A percentile compares a stretch with the other conserved stretches of the same genome.
Evolutionary conservation across 2,113 vertebrate species (phyloP).

Genomic region (Oreocharis arfaki): DNA sequence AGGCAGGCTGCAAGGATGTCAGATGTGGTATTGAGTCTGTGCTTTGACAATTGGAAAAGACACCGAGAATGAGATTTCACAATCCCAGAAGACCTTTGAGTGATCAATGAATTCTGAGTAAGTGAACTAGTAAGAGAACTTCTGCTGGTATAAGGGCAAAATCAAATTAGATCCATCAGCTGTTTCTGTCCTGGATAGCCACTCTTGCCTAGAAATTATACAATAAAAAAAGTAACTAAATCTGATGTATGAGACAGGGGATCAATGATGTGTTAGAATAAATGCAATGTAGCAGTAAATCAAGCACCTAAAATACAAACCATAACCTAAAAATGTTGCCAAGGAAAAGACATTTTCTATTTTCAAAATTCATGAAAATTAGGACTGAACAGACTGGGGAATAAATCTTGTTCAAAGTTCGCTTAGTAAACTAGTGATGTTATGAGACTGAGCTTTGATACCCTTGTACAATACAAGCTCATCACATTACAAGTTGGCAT

Average conservation of each 20-base stretch:
- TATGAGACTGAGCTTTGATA: slow-evolving; percentile 21
- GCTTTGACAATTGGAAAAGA: slow-evolving; percentile 51
- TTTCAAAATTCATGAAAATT: slow-evolving; percentile 19
- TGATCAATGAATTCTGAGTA: slow-evolving; percentile 49
- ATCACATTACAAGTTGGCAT: neutral
- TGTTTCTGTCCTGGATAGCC: slow-evolving; percentile 26
- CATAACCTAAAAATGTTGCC: neutral
- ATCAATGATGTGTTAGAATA: slow-evolving; percentile 14
- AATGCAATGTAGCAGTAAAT: slow-evolving; percentile 42
- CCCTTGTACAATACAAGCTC: neutral
- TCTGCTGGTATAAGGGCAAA: slow-evolving; percentile 46
- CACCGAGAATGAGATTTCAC: slow-evolving; percentile 19
- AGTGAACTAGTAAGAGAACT: slow-evolving; percentile 51
- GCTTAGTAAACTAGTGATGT: neutral
- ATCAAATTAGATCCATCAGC: slow-evolving; percentile 50
- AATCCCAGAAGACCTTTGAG: slow-evolving; percentile 31
- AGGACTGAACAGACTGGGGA: neutral
- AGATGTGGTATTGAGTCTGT: neutral
- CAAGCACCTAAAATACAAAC: slow-evolving; percentile 14
- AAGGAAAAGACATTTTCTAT: neutral
- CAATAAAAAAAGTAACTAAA: slow-evolving; percentile 40
- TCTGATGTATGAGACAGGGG: slow-evolving; percentile 5
- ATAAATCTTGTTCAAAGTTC: slow-evolving; percentile 30
- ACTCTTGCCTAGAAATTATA: slow-evolving; percentile 10
- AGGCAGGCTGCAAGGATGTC: slow-evolving; percentile 1